phyloP scores from a whole-genome alignment of 2,113 vertebrate species.

The Glareola pratincola region DNA sequence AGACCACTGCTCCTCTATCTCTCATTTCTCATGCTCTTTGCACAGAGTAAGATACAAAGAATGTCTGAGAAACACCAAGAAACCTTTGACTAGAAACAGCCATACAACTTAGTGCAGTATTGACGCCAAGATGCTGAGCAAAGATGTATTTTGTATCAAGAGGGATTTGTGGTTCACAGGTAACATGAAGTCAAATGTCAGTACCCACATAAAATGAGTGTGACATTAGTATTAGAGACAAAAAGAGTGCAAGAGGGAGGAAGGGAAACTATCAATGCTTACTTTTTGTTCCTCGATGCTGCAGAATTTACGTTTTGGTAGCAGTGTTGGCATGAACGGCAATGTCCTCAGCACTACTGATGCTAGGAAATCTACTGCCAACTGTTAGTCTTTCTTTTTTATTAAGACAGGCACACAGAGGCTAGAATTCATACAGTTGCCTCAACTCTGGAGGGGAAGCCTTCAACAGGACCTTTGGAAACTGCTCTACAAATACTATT shows the following conservation, averaged over 20 bases:
- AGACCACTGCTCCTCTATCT: not conserved
- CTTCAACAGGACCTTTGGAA: not conserved
- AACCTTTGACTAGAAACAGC: not conserved
- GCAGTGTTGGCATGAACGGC: not conserved
- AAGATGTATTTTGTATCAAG: not conserved
- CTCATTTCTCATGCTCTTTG: not conserved
- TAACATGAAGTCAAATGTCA: not conserved
- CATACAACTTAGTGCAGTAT: not conserved
- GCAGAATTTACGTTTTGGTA: not conserved
- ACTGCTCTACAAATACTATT: not conserved
- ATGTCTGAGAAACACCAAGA: not conserved
- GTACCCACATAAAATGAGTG: not conserved
- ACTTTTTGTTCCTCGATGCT: not conserved
- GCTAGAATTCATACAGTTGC: not conserved
- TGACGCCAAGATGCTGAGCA: not conserved
- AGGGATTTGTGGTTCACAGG: not conserved
- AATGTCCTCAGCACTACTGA: not conserved
- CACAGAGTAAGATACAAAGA: not conserved
- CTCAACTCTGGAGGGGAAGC: not conserved
- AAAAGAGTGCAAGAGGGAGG: not conserved
- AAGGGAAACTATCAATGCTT: not conserved
- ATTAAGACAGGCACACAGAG: not conserved
- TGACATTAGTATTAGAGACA: not conserved
- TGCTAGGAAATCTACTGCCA: not conserved
- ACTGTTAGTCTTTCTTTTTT: not conserved